Evolutionary conservation across 2,888 invertebrate genomes (phyloP), one percentile per base, ranked within the genome.

Genomic region (Digitonthophagus gazella): DNA sequence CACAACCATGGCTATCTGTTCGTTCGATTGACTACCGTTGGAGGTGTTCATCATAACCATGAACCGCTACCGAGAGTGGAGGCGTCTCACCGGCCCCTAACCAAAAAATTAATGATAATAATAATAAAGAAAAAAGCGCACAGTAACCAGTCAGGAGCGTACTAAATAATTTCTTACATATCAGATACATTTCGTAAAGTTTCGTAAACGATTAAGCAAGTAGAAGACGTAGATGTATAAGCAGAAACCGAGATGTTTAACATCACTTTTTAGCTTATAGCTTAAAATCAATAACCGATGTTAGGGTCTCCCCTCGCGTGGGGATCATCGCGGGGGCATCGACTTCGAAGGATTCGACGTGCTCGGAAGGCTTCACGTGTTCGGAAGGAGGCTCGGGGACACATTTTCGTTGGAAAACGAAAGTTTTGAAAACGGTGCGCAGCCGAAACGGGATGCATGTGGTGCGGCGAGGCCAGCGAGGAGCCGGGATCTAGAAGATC

Each of bases 1-100:
- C 72, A 84, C 83, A 74, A 88, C 86, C 88, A 91, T 90, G 80
- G 91, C 90, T 82, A 91, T 90, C 77, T 90, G 89, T 71, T 76
- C 78, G 76, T 77, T 79, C 54, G 72, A 72, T 73, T 79, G 80
- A 76, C 75, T 79, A 71, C 81, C 82, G 77, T 81, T 81, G 73
- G 81, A 78, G 72, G 78, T 79, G 79, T 82, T 83, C 83, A 83
- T 83, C 76, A 81, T 82, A 76, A 78, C 78, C 82, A 80, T 80
- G 78, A 76, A 79, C 76, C 77, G 73, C 74, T 61, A 61, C 4
- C 75, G 78, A 76, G 76, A 75, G 75, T 78, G 75, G 78, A 77
- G 78, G 77, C 77, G 76, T 77, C 75, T 76, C 76, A 76, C 78
- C 76, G 78, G 74, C 70, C 77, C 74, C 77, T 76, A 58, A 28